phyloP scores from a whole-genome alignment of 92 coral and sea anemone species.

The Diadumene lineata region DNA sequence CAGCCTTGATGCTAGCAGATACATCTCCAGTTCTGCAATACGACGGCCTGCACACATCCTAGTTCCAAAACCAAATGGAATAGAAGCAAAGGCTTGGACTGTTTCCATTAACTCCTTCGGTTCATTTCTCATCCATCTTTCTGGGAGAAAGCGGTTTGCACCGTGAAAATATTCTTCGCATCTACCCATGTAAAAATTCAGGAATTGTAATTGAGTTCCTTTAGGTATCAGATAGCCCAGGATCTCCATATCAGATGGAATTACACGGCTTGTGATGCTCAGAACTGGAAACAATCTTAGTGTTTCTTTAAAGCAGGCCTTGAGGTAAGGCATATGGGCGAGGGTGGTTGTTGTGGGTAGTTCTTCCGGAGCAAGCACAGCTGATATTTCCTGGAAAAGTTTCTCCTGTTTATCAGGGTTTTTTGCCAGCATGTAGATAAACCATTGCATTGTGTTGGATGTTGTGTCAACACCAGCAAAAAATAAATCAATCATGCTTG shows the following conservation, averaged over 20 bases:
- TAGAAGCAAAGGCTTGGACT: conserved; percentile 53
- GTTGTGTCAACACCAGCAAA: conserved; percentile 79
- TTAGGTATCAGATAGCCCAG: conserved; percentile 62
- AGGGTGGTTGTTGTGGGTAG: conserved; percentile 24
- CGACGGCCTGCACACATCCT: conserved; percentile 82
- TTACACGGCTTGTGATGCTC: conserved; percentile 9
- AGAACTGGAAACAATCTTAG: conserved; percentile 54
- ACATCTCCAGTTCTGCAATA: conserved; percentile 43
- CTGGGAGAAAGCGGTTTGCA: conserved; percentile 61
- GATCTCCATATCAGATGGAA: conserved; percentile 42
- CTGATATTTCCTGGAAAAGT: conserved; percentile 27
- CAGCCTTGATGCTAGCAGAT: conserved; percentile 16
- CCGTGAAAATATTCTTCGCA: conserved; percentile 49
- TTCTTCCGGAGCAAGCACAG: conserved; percentile 19
- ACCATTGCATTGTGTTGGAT: conserved; percentile 29
- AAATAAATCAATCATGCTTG: conserved; percentile 68
- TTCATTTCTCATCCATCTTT: conserved; percentile 64
- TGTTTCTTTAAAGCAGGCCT: conserved; percentile 38
- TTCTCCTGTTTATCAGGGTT: conserved; percentile 33
- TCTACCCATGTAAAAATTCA: conserved; percentile 42
- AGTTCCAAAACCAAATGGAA: conserved; percentile 78
- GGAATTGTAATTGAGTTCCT: conserved; percentile 33
- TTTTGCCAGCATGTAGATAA: conserved; percentile 26
- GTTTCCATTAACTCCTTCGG: conserved; percentile 21
- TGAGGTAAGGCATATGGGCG: conserved; percentile 32